Evolutionary conservation across 2,797 vertebrate genomes (phyloP).

Genomic region (Diglossa cyanea): DNA sequence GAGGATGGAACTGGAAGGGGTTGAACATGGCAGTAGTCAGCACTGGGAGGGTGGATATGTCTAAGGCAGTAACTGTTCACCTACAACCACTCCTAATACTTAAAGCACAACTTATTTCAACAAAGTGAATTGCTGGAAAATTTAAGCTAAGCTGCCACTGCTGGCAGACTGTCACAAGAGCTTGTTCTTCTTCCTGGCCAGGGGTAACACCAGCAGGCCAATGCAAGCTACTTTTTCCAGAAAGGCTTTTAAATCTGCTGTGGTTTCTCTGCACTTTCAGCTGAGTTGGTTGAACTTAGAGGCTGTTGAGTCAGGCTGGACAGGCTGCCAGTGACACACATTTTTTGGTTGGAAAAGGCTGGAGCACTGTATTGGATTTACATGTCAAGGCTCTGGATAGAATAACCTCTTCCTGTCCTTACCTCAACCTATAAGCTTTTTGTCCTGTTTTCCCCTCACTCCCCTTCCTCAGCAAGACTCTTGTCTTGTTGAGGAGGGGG

Average conservation of each 20-base stretch:
- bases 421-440: neutral
- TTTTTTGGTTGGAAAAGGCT: neutral
- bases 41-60: neutral
- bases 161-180: neutral
- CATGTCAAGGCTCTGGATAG: neutral
- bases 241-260: neutral
- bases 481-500: neutral
- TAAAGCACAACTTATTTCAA: neutral
- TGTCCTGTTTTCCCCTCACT: neutral
- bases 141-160: neutral
- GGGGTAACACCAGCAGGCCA: neutral
- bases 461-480: no score
- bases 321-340: neutral
- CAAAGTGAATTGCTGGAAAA: neutral
- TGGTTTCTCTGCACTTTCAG: neutral
- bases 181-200: neutral
- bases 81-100: neutral
- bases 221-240: neutral
- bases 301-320: neutral
- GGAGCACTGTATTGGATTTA: neutral
- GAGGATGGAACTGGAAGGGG: neutral
- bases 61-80: neutral
- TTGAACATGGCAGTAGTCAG: neutral
- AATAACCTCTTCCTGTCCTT: neutral
- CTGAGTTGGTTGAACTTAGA: neutral